phyloP scores from a whole-genome alignment of 2,113 vertebrate genomes.

The Poeciliopsis prolifica region DNA sequence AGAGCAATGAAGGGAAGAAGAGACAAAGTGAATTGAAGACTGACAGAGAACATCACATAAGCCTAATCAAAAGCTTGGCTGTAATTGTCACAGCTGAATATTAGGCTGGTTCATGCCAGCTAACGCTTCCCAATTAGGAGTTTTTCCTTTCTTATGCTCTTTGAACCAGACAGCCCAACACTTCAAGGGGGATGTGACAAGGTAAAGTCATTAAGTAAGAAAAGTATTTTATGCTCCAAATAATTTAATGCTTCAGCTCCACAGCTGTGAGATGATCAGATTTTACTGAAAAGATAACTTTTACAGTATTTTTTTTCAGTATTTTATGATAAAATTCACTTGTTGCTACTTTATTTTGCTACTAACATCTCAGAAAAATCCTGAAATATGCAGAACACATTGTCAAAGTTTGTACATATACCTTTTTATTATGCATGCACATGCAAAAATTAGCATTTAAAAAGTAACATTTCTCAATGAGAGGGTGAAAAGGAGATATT shows the following conservation, averaged over 20 bases:
- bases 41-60: constrained; percentile 21
- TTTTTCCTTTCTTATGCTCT: constrained; percentile 12
- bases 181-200: constrained; percentile 8
- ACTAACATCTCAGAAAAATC: not conserved
- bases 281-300: not conserved
- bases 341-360: not conserved
- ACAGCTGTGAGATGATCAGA: not conserved
- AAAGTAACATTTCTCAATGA: too few species aligned
- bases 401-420: too few species aligned
- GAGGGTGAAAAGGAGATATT: too few species aligned
- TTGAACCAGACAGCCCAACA: constrained; percentile 21
- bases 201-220: constrained; percentile 13
- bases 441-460: too few species aligned
- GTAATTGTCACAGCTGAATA: constrained; percentile 28
- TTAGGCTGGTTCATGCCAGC: constrained; percentile 12
- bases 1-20: not conserved
- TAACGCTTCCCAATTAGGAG: constrained; percentile 14
- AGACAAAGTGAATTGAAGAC: constrained; percentile 28
- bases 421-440: too few species aligned
- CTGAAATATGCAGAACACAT: too few species aligned
- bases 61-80: constrained; percentile 18
- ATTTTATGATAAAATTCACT: not conserved
- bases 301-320: not conserved
- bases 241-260: not conserved
- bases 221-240: constrained; percentile 5